Evolutionary conservation across 2,797 vertebrate species (phyloP), one percentile per base, ranked within the genome.

Genomic region (Anableps anableps): DNA sequence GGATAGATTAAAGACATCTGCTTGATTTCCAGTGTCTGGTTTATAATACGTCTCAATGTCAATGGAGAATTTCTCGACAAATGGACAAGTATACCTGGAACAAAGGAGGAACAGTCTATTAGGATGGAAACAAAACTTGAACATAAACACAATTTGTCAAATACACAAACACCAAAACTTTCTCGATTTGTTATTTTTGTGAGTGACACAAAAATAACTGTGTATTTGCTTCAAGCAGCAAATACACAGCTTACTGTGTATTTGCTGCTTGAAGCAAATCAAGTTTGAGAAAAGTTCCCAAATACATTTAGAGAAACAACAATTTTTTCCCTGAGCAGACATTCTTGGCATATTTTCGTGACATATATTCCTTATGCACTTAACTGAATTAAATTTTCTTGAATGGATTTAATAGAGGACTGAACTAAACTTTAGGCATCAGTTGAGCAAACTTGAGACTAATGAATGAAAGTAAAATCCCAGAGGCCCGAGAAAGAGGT

Each of bases 51-150:
- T 99, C 93, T 99, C 98, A 2, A 99, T 99, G 94, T 99, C 98
- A 34, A 99, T 99, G n/a, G 98, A 99, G 95, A 99, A 99, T 81
- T 99, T 99, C 95, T 99, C 98, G 82, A 99, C 98, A 72, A 99
- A 99, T 60, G 98, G 98, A 88, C 98, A 99, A 0, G 98, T 99
- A 83, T 99, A 99, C 90, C 98, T 99, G 95, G 62, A 76, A 26
- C 51, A 79, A 14, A 71, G 23, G 5, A 68, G 1, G 62, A 43
- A 48, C 0, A 0, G 3, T 4, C 21, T 34, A 34, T 74, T 34
- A 77, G 14, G 31, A 51, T 53, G n/a, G 29, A 66, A 58, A 68
- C 38, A 47, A 76, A 53, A 8, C 23, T 0, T 2, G 23, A 74
- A 36, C n/a, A 62, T 48, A 34, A 47, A 43, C 29, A 47, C 55